These are phyloP conservation scores for Porites rus DNA, from an alignment of 92 coral and sea anemone genomes.

Conservation along the genomic window DNA sequence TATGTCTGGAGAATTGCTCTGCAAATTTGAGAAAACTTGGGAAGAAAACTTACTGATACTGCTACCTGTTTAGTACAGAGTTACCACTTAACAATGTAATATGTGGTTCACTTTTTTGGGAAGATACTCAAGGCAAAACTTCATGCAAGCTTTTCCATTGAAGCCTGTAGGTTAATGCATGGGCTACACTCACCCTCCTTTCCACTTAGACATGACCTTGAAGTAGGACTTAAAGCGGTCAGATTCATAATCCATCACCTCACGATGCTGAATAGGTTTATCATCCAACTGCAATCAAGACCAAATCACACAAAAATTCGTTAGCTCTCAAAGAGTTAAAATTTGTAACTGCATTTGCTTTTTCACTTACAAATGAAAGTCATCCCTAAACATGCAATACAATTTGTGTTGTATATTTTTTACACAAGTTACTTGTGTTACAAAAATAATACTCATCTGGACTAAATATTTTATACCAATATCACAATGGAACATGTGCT, in stretches of 20 bases:
- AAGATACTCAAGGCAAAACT: no score
- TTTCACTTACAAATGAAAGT: background rate
- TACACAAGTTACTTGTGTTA: no score
- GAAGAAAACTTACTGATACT: no score
- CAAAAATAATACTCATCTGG: background rate
- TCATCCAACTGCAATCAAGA: constrained; percentile 74
- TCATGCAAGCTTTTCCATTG: no score
- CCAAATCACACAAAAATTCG: background rate
- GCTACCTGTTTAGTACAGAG: no score
- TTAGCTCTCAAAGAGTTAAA: background rate
- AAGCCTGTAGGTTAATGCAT: background rate
- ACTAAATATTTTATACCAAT: background rate
- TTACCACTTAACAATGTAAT: no score
- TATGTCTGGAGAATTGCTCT: no score
- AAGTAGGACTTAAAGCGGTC: constrained; percentile 77
- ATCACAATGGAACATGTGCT: constrained; percentile 15
- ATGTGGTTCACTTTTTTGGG: no score
- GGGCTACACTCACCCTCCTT: constrained; percentile 86
- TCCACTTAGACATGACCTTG: constrained; percentile 49
- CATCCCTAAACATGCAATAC: background rate
- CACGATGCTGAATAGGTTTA: constrained; percentile 96
- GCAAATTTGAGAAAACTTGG: no score
- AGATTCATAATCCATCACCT: constrained; percentile 86
- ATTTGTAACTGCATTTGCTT: no score
- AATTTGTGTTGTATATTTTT: no score